Evolutionary conservation across 2,888 invertebrate genomes (phyloP), one percentile per base, ranked within the genome.

Genomic region (Dysmachus trigonus): DNA sequence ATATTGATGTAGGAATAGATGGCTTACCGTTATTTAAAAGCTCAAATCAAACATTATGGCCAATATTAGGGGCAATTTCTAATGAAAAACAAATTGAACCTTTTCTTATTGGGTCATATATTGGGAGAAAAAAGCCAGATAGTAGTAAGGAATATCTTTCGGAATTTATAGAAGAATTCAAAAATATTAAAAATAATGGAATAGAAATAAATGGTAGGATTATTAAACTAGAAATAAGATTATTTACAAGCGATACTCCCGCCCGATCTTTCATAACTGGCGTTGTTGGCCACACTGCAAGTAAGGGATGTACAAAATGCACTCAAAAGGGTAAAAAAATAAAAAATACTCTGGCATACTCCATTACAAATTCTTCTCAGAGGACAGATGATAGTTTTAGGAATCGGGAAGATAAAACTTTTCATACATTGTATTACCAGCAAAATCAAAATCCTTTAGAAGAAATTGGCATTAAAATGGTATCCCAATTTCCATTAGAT

Each of bases 401-500:
- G 15, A 53, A 3, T 8, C 4, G 62, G 15, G 15, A n/a, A n/a
- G 62, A 53, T 22, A 53, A 53, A 53, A 2, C 2, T 7, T n/a
- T 38, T 7, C 38, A 77, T 41, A 8, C 8, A 7, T 35, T 33
- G 13, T 27, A 18, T 22, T 85, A 77, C 62, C 51, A n/a, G 22
- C 5, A 38, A 27, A 72, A 79, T 15, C 1, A 10, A 1, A n/a
- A 85, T n/a, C n/a, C n/a, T n/a, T n/a, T n/a, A n/a, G n/a, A n/a
- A n/a, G n/a, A n/a, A n/a, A n/a, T n/a, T n/a, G 38, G n/a, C 73
- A n/a, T 84, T 87, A 30, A 84, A 87, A 87, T 87, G 86, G 41
- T 87, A 2, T 77, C 41, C 2, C 86, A 87, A 30, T 87, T 87
- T 72, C 86, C 87, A 51, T 27, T 87, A 13, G 87, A 86, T 30